These are phyloP conservation scores for Chloropsis hardwickii DNA, from an alignment of 2,113 vertebrate genomes.

Conservation along the genomic window DNA sequence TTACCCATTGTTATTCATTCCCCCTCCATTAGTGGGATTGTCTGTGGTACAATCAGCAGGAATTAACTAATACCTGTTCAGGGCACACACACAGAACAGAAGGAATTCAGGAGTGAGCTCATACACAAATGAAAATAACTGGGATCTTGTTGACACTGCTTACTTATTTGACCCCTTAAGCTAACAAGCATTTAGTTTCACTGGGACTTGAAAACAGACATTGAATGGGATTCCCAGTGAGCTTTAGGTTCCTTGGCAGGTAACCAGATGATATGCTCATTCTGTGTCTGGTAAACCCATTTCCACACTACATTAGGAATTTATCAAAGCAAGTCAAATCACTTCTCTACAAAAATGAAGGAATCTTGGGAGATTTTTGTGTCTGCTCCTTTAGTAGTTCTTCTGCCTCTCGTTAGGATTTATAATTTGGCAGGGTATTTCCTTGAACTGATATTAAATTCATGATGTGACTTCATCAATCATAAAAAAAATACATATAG, in stretches of 20 bases:
- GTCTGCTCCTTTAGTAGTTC: neutral
- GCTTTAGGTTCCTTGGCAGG: slow-evolving; percentile 30
- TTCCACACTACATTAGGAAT: slow-evolving; percentile 64
- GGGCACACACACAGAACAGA: neutral
- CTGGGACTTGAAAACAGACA: neutral
- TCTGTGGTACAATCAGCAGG: neutral
- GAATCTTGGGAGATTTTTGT: slow-evolving; percentile 28
- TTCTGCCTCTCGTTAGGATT: neutral
- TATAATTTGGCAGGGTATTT: neutral
- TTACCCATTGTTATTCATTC: neutral
- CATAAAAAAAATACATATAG: neutral
- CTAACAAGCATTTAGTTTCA: neutral
- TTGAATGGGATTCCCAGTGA: slow-evolving; percentile 17
- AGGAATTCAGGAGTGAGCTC: neutral
- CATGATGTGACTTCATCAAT: neutral
- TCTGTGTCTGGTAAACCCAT: slow-evolving; percentile 49
- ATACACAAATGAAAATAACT: neutral
- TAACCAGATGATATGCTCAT: slow-evolving; percentile 30
- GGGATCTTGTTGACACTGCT: neutral
- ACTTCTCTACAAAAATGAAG: slow-evolving; percentile 31
- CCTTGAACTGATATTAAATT: neutral
- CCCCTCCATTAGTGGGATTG: neutral
- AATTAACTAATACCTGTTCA: neutral
- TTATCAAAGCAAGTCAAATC: slow-evolving; percentile 55
- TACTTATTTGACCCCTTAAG: slow-evolving; percentile 19